Conservation (phyloP, 2,888 invertebrate genomes). For the Drosophila siamana region DNA sequence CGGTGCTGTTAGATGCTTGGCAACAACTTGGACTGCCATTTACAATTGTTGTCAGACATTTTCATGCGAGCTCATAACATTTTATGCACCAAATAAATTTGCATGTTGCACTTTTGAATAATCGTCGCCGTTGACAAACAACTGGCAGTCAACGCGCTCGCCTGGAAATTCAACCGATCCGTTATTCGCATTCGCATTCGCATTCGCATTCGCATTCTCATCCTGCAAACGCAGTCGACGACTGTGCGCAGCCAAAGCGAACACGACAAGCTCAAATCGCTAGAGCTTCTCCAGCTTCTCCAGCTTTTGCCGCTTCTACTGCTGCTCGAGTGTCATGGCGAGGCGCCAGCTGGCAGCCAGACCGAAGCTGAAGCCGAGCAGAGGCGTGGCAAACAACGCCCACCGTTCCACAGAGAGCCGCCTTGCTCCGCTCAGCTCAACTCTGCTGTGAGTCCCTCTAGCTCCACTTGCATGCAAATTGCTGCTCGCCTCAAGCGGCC, state of each 20-base stretch:
- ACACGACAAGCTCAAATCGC: slow-evolving; percentile 47
- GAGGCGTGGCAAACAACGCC: slow-evolving; percentile 48
- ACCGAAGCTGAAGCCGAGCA: slow-evolving; percentile 15
- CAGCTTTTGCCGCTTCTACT: not conserved
- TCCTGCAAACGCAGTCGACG: slow-evolving; percentile 14
- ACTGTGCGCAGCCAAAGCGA: slow-evolving; percentile 26
- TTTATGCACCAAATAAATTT: slow-evolving; percentile 79
- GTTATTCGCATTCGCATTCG: slow-evolving; percentile 15
- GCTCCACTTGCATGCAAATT: slow-evolving; percentile 57
- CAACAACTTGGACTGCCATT: slow-evolving; percentile 59
- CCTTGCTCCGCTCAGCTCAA: not conserved
- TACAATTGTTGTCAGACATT: slow-evolving; percentile 78
- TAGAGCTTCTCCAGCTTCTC: not conserved
- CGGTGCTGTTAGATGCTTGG: slow-evolving; percentile 41
- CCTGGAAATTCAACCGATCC: slow-evolving; percentile 21
- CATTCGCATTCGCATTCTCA: not conserved
- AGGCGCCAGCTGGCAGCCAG: slow-evolving; percentile 67
- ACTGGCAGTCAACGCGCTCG: slow-evolving; percentile 73
- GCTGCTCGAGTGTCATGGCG: slow-evolving; percentile 53
- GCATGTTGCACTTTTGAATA: slow-evolving; percentile 81
- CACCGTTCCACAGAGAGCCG: slow-evolving; percentile 19
- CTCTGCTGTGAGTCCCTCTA: not conserved
- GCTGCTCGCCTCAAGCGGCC: slow-evolving; percentile 64
- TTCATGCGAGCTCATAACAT: slow-evolving; percentile 81
- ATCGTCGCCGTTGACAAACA: slow-evolving; percentile 78